phyloP scores from a whole-genome alignment of 2,888 invertebrate genomes.

The Platyscelio sp. region DNA sequence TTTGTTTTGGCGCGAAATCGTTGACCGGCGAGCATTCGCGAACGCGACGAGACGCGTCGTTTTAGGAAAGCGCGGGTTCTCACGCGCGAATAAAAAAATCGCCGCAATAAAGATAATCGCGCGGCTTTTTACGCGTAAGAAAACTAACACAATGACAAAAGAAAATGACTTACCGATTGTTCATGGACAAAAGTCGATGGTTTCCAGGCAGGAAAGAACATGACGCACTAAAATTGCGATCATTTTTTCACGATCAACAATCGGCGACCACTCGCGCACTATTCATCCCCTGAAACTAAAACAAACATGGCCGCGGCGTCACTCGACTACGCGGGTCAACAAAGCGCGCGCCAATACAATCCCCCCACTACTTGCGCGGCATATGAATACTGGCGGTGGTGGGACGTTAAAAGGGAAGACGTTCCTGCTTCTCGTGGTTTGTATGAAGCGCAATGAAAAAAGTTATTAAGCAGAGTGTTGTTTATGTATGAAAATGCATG shows the following conservation, averaged over 20 bases:
- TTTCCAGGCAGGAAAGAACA: conserved; percentile 65
- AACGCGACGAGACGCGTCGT: neutral
- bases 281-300: conserved; percentile 81
- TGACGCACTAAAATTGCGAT: conserved; percentile 51
- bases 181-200: conserved; percentile 61
- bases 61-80: no score
- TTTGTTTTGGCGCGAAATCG: conserved; percentile 37
- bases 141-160: no score
- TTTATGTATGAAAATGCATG: no score
- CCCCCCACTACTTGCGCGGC: conserved; percentile 40
- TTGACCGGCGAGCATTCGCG: neutral
- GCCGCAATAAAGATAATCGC: conserved; percentile 71
- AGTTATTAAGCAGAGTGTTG: no score
- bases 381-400: no score
- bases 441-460: no score
- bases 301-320: conserved; percentile 84
- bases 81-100: conserved; percentile 60
- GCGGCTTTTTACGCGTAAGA: conserved; percentile 52
- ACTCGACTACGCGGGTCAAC: conserved; percentile 71
- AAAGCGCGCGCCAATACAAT: conserved; percentile 69
- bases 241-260: conserved; percentile 71
- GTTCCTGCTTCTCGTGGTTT: no score
- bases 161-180: no score
- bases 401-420: no score
- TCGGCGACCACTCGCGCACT: conserved; percentile 76